A percentile compares a stretch with the other conserved stretches of the same genome.
phyloP scores from a whole-genome alignment of 2,113 vertebrate genomes.

The Ascaphus truei region DNA sequence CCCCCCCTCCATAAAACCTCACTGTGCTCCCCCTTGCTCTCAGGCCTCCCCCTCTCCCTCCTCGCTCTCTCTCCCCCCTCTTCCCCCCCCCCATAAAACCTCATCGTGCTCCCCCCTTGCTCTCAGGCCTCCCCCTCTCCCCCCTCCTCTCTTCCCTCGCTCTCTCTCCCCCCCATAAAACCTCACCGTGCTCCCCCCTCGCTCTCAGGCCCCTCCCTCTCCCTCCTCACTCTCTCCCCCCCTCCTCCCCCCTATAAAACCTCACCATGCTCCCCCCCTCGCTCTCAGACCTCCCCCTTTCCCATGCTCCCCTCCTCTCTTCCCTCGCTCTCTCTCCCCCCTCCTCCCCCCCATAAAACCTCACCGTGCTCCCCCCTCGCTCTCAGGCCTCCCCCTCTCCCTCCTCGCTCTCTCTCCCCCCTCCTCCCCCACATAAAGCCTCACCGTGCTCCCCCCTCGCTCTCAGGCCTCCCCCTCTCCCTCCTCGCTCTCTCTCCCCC shows the following conservation, averaged over 20 bases:
- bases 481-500: not conserved
- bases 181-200: constrained; percentile 13
- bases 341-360: too few relatives aligned
- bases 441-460: not conserved
- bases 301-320: too few relatives aligned
- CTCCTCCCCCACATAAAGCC: not conserved
- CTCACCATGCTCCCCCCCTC: too few relatives aligned
- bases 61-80: not conserved
- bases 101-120: too few relatives aligned
- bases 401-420: too few relatives aligned
- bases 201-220: too few relatives aligned
- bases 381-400: not conserved
- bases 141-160: not conserved
- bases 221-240: not conserved
- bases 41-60: not conserved
- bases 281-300: too few relatives aligned
- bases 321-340: not conserved
- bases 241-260: not conserved
- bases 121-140: too few relatives aligned
- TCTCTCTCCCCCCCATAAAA: not conserved
- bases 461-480: not conserved
- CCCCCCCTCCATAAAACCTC: too few relatives aligned
- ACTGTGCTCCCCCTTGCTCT: too few relatives aligned
- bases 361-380: too few relatives aligned
- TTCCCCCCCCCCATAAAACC: not conserved